phyloP scores from a whole-genome alignment of 2,797 vertebrate genomes.

The Ciconia nigra region DNA sequence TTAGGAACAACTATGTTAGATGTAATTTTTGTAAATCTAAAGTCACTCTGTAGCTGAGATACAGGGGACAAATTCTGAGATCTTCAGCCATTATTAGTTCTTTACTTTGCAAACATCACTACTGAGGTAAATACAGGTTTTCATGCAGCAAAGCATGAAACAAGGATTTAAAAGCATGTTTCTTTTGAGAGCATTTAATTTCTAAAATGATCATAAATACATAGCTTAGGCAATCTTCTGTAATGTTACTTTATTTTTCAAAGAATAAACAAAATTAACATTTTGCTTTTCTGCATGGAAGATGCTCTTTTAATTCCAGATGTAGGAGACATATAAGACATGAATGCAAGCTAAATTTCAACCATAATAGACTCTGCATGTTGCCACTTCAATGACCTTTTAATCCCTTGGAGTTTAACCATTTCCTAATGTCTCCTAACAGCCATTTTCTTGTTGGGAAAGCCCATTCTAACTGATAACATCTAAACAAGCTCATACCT shows the following conservation, averaged over 20 bases:
- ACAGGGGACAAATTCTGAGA: not conserved
- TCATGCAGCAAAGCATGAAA: not conserved
- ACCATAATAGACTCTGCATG: slow-evolving; percentile 50
- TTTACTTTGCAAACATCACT: not conserved
- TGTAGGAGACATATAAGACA: not conserved
- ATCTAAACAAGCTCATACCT: slow-evolving; percentile 80
- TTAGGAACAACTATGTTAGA: not conserved
- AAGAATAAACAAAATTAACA: slow-evolving; percentile 17
- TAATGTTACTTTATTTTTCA: not conserved
- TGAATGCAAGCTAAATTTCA: slow-evolving; percentile 44
- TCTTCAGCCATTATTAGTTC: not conserved
- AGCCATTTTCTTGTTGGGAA: slow-evolving; percentile 80
- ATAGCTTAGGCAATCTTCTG: not conserved
- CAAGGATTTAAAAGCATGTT: not conserved
- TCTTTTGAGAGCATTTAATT: not conserved
- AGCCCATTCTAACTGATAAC: slow-evolving; percentile 77
- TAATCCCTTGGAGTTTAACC: slow-evolving; percentile 75
- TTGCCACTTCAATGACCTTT: slow-evolving; percentile 76
- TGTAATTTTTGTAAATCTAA: not conserved
- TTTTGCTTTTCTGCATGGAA: not conserved
- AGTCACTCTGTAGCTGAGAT: not conserved
- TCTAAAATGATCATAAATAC: not conserved
- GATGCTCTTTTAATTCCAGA: slow-evolving; percentile 46
- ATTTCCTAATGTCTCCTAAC: slow-evolving; percentile 81
- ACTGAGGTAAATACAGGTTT: not conserved